These are phyloP conservation scores for Bemisia tabaci DNA, from an alignment of 1,140 invertebrate genomes.

Conservation along the genomic window DNA sequence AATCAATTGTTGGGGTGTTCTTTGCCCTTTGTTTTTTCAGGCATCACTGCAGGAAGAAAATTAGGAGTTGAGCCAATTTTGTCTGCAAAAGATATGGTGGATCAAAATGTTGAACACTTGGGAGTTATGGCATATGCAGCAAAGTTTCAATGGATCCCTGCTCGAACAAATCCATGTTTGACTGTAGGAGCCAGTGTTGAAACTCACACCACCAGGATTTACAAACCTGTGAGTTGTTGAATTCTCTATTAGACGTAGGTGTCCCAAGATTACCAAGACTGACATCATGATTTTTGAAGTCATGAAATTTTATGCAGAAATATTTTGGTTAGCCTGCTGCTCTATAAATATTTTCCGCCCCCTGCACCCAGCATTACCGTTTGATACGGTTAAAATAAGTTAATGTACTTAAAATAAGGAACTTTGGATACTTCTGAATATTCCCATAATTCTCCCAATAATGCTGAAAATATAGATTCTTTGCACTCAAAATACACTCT, in stretches of 20 bases:
- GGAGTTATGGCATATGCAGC: conserved; percentile 92
- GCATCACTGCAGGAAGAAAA: conserved; percentile 44
- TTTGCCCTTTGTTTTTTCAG: conserved; percentile 26
- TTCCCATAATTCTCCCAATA: too few relatives aligned
- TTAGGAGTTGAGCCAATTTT: conserved; percentile 76
- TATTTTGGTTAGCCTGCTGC: too few relatives aligned
- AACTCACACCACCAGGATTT: conserved; percentile 64
- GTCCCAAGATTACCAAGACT: background rate
- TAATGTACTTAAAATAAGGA: too few relatives aligned
- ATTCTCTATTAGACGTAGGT: background rate
- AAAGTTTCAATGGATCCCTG: conserved; percentile 73
- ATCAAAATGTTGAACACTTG: conserved; percentile 85
- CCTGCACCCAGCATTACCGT: too few relatives aligned
- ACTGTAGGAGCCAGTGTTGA: conserved; percentile 59
- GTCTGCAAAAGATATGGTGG: conserved; percentile 84
- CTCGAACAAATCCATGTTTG: conserved; percentile 62
- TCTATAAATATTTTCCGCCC: too few relatives aligned
- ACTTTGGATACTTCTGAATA: too few relatives aligned
- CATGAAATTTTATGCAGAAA: too few relatives aligned
- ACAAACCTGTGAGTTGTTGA: conserved; percentile 52
- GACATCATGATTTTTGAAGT: background rate
- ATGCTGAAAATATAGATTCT: too few relatives aligned
- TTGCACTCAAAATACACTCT: too few relatives aligned
- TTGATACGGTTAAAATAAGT: too few relatives aligned
- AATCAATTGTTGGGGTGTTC: background rate